These are phyloP conservation scores for Lepisosteus oculatus DNA, from an alignment of 2,113 vertebrate genomes.

Conservation along the genomic window DNA sequence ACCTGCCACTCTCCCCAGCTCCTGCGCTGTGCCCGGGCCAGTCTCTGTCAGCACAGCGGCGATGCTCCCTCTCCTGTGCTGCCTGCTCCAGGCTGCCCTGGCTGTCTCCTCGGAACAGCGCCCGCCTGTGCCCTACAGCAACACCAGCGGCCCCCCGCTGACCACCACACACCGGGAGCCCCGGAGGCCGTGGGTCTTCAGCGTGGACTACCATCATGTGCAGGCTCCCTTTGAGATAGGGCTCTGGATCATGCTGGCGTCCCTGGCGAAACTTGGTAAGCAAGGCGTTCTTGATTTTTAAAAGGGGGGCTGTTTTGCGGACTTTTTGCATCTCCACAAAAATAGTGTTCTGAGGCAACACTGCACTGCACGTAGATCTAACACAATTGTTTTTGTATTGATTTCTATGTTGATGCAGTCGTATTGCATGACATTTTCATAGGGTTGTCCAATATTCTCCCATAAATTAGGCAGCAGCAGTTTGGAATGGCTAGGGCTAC, in stretches of 20 bases:
- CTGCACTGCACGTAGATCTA: too few species aligned
- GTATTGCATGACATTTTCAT: too few species aligned
- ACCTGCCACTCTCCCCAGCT: conserved; percentile 24
- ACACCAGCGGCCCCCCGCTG: neutral
- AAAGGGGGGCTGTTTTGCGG: too few species aligned
- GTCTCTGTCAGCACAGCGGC: conserved; percentile 41
- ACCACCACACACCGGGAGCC: conserved; percentile 21
- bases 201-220: conserved; percentile 74
- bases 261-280: conserved; percentile 79
- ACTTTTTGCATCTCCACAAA: too few species aligned
- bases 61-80: conserved; percentile 30
- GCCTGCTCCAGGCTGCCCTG: conserved; percentile 17
- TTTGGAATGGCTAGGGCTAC: too few species aligned
- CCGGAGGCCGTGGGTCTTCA: conserved; percentile 59
- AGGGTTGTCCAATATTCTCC: too few species aligned
- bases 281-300: too few species aligned
- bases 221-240: conserved; percentile 78
- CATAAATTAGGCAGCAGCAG: too few species aligned
- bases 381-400: too few species aligned
- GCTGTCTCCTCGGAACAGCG: neutral
- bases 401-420: too few species aligned
- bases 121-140: neutral
- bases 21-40: conserved; percentile 4
- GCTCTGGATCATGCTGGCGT: conserved; percentile 79
- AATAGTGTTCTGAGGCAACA: too few species aligned